Percentiles rank a stretch among this genome's conserved stretches.
These are phyloP conservation scores for Desmodus rotundus DNA, from an alignment of 2,113 vertebrate genomes.

Conservation along the genomic window DNA sequence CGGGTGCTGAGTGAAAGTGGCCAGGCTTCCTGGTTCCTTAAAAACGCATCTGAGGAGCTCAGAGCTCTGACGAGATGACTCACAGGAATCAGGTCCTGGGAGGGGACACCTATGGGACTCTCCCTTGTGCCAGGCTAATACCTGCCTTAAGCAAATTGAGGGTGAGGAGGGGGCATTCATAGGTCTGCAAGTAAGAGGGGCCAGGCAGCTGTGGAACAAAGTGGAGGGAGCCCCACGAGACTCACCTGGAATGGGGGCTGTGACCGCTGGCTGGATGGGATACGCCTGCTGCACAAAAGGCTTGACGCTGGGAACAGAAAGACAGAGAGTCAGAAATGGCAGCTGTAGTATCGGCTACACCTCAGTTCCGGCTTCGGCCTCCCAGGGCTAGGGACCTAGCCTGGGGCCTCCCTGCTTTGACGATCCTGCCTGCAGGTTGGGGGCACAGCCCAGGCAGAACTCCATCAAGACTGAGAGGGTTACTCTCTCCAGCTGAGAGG, in stretches of 20 bases:
- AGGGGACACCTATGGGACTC: not conserved
- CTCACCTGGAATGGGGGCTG: conserved; percentile 96
- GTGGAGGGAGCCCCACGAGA: not conserved
- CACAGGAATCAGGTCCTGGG: not conserved
- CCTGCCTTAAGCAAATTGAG: not conserved
- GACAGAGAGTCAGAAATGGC: not conserved
- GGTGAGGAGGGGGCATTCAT: fast-evolving
- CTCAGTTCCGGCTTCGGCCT: not conserved
- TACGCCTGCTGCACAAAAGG: conserved; percentile 97
- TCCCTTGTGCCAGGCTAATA: not conserved
- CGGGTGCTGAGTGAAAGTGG: not conserved
- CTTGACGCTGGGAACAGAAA: conserved; percentile 88
- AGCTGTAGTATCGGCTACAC: not conserved
- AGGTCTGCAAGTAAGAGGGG: not conserved
- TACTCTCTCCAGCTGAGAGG: not conserved
- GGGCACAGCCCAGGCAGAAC: not conserved
- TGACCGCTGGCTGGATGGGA: conserved; percentile 94
- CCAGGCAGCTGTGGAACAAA: not conserved
- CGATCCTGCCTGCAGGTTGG: not conserved
- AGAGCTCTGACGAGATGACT: not conserved
- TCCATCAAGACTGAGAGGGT: not conserved
- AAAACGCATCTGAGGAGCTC: not conserved
- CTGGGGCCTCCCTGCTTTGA: too few species aligned
- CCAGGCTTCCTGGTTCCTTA: not conserved
- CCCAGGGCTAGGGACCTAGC: not conserved